These are phyloP conservation scores for Drosophila neocordata DNA, from an alignment of 1,140 invertebrate species.

Conservation along the genomic window DNA sequence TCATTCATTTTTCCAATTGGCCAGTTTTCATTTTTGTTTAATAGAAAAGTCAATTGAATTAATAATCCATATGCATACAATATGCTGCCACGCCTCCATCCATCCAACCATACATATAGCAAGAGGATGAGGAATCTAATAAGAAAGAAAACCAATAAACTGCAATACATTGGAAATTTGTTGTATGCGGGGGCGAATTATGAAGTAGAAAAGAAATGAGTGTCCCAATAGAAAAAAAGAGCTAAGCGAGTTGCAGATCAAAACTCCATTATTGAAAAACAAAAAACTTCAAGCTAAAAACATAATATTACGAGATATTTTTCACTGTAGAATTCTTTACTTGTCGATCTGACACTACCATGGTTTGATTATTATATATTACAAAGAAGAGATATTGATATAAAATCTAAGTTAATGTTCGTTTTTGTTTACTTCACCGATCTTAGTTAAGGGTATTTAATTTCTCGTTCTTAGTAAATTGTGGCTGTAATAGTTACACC, in stretches of 20 bases:
- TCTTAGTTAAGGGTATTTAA: too few relatives aligned
- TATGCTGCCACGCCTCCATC: constrained; percentile 25
- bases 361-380: too few relatives aligned
- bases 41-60: constrained; percentile 9
- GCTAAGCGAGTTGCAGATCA: neutral
- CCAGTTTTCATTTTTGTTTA: constrained; percentile 6
- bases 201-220: constrained; percentile 65
- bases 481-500: too few relatives aligned
- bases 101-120: constrained; percentile 10
- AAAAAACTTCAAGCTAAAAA: too few relatives aligned
- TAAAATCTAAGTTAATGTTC: too few relatives aligned
- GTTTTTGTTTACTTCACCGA: neutral
- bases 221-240: constrained; percentile 19
- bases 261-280: neutral
- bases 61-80: neutral
- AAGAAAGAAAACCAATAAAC: constrained; percentile 70
- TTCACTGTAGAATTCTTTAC: neutral
- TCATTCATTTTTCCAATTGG: constrained; percentile 14
- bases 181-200: constrained; percentile 64
- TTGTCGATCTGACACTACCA: too few relatives aligned
- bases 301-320: too few relatives aligned
- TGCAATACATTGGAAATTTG: constrained; percentile 30
- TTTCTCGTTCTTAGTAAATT: too few relatives aligned
- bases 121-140: constrained; percentile 63
- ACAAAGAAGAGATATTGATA: too few relatives aligned